Percentiles rank a stretch among this genome's conserved stretches.
These are phyloP conservation scores for Psephotus haematonotus DNA, from an alignment of 2,113 vertebrate species.

Conservation along the genomic window DNA sequence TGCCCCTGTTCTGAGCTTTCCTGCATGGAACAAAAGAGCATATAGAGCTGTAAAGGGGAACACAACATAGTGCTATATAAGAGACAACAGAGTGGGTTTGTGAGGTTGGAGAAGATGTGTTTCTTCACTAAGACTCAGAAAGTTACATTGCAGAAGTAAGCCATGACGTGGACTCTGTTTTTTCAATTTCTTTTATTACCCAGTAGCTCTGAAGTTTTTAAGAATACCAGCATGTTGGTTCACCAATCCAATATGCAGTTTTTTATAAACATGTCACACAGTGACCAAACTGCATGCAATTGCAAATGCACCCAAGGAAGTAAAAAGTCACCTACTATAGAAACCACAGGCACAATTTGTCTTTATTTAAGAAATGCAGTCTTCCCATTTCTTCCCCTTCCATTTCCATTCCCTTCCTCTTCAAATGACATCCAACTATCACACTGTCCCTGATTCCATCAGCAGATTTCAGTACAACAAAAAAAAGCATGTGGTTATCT, in stretches of 20 bases:
- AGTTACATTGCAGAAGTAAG: neutral
- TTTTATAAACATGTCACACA: neutral
- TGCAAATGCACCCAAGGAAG: neutral
- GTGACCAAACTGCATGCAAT: neutral
- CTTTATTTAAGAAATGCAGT: constrained; percentile 14
- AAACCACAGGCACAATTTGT: constrained; percentile 7
- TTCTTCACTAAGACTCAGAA: neutral
- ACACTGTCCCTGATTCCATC: neutral
- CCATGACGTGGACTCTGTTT: neutral
- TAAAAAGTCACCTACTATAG: constrained; percentile 2
- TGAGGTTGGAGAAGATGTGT: neutral
- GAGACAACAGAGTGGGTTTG: neutral
- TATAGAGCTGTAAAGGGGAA: neutral
- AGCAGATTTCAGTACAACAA: neutral
- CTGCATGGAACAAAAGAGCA: neutral
- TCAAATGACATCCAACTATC: neutral
- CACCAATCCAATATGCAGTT: neutral
- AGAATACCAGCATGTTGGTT: neutral
- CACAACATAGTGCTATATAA: neutral
- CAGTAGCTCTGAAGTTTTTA: neutral
- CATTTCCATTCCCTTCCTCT: neutral
- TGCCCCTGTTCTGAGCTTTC: neutral
- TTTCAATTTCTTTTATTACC: neutral
- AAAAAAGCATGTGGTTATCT: neutral
- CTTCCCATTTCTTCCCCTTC: constrained; percentile 8